Conservation (phyloP, 2,888 invertebrate species). For the Microplitis deprimator region DNA sequence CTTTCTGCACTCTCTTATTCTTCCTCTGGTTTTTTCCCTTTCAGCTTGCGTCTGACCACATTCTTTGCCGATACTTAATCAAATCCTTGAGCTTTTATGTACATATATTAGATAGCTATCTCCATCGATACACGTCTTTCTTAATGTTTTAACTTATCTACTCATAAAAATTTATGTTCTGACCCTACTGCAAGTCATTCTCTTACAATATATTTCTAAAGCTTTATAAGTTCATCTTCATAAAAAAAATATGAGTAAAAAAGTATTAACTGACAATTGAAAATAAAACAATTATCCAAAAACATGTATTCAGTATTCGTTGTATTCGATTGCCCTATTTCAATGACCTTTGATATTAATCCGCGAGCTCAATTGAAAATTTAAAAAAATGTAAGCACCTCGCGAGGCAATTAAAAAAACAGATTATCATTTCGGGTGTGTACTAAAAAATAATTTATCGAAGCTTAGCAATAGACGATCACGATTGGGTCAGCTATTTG, state of each 20-base stretch:
- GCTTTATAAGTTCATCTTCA: too few species aligned
- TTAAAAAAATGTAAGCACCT: too few species aligned
- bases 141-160: conserved; percentile 6
- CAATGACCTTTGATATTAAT: too few species aligned
- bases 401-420: not conserved
- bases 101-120: conserved; percentile 1
- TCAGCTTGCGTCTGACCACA: conserved; percentile 36
- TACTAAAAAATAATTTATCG: not conserved
- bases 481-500: conserved; percentile 25
- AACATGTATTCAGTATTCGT: too few species aligned
- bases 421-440: not conserved
- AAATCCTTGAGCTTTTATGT: conserved; percentile 27
- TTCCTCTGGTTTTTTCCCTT: conserved; percentile 18
- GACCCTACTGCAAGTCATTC: not conserved
- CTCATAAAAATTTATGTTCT: not conserved
- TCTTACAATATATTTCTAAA: not conserved
- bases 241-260: too few species aligned
- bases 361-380: too few species aligned
- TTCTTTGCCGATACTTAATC: conserved; percentile 32
- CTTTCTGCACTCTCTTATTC: conserved; percentile 18
- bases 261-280: too few species aligned
- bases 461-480: not conserved
- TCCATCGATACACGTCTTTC: conserved; percentile 9
- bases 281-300: too few species aligned
- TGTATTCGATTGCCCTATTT: too few species aligned